Evolutionary conservation across 2,113 vertebrate genomes (phyloP).

Genomic region (Xiphias gladius): DNA sequence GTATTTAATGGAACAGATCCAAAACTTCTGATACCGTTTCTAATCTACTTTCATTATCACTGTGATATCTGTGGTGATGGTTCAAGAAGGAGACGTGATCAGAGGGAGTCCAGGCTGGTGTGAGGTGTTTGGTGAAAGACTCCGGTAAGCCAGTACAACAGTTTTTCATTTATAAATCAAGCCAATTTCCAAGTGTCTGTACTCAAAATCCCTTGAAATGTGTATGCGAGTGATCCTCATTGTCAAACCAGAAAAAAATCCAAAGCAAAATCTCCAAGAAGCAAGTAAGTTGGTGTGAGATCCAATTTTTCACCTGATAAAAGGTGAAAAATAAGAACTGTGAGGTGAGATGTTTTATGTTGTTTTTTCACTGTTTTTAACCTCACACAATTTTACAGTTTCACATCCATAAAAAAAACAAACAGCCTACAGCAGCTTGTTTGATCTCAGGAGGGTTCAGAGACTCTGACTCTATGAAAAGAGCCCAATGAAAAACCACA

Average conservation of each 20-base stretch:
- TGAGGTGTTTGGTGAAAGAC: too few relatives aligned
- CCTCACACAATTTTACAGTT: slow-evolving; percentile 12
- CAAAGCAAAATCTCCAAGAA: background rate
- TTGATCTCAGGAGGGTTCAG: slow-evolving; percentile 12
- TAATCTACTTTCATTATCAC: too few relatives aligned
- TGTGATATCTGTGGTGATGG: background rate
- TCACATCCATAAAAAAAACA: background rate
- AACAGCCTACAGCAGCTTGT: slow-evolving; percentile 12
- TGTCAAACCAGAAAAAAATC: background rate
- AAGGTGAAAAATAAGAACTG: background rate
- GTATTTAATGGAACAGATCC: too few relatives aligned
- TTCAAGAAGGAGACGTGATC: too few relatives aligned
- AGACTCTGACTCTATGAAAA: slow-evolving; percentile 15
- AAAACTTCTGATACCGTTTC: too few relatives aligned
- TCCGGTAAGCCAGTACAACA: too few relatives aligned
- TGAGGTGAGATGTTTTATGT: slow-evolving; percentile 8
- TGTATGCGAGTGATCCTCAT: background rate
- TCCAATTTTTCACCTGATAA: slow-evolving; percentile 23
- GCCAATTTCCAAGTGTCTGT: too few relatives aligned
- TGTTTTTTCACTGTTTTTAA: background rate
- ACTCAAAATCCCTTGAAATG: background rate
- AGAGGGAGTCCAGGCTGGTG: background rate
- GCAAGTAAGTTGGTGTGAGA: background rate
- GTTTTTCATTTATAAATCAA: too few relatives aligned
- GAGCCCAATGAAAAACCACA: background rate